Evolutionary conservation across 2,888 invertebrate genomes (phyloP).

Genomic region (Endomychus coccineus): DNA sequence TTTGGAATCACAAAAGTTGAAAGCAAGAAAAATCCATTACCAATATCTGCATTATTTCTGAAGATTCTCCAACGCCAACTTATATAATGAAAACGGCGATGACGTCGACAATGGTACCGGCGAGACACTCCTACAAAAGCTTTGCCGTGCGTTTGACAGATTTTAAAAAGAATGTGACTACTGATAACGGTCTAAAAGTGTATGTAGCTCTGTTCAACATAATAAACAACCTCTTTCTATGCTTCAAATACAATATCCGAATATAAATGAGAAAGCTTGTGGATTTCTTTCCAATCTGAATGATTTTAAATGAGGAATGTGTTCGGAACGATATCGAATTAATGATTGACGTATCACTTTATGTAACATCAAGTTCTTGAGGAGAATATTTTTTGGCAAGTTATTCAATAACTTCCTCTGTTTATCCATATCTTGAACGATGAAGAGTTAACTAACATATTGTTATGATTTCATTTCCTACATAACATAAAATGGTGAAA

Average conservation of each 20-base stretch:
- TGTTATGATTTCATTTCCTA: too few relatives aligned
- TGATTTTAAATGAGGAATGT: too few relatives aligned
- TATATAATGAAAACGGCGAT: conserved; percentile 42
- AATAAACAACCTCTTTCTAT: conserved; percentile 14
- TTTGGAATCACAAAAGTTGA: conserved; percentile 36
- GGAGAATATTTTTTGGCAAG: too few relatives aligned
- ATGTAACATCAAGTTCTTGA: too few relatives aligned
- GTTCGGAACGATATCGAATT: too few relatives aligned
- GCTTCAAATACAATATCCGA: conserved; percentile 13
- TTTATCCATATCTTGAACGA: too few relatives aligned
- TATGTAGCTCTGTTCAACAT: conserved; percentile 12
- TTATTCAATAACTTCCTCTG: too few relatives aligned
- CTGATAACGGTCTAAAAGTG: conserved; percentile 24
- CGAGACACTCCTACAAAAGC: conserved; percentile 39
- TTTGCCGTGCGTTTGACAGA: conserved; percentile 41
- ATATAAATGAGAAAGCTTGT: background rate
- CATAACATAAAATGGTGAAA: too few relatives aligned
- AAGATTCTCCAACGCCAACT: conserved; percentile 40
- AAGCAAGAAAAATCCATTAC: conserved; percentile 41
- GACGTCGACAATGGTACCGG: conserved; percentile 38
- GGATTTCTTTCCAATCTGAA: too few relatives aligned
- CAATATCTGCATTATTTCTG: conserved; percentile 44
- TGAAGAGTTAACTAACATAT: too few relatives aligned
- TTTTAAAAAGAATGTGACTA: conserved; percentile 36
- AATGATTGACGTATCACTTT: too few relatives aligned